phyloP scores from a whole-genome alignment of 2,113 vertebrate genomes.

The Miniopterus natalensis region DNA sequence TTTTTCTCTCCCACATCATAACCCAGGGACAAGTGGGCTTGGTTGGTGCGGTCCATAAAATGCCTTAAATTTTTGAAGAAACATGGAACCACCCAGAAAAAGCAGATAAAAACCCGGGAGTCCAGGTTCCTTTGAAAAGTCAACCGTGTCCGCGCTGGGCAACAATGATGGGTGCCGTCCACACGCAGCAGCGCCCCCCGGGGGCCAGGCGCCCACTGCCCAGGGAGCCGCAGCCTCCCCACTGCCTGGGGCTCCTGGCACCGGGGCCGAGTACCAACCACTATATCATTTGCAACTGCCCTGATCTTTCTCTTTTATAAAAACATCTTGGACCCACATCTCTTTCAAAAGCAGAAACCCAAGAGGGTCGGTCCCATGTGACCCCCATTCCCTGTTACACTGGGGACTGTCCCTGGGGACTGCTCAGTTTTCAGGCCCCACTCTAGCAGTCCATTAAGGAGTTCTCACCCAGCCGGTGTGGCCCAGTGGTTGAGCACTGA shows the following conservation, averaged over 20 bases:
- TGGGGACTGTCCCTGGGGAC: neutral
- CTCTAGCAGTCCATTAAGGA: neutral
- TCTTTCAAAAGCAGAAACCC: neutral
- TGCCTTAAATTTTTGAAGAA: neutral
- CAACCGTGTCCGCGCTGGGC: accelerated
- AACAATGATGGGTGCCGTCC: neutral
- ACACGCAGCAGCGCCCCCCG: accelerated
- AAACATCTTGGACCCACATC: neutral
- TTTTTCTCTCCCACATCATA: neutral
- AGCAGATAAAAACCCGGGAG: neutral
- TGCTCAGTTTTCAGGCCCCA: neutral
- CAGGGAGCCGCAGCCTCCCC: neutral
- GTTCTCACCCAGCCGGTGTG: no score
- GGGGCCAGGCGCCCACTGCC: neutral
- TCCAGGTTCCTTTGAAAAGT: neutral
- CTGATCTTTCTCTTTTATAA: neutral
- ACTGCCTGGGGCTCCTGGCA: neutral
- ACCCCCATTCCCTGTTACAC: neutral
- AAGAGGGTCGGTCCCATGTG: neutral
- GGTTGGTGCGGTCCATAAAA: neutral
- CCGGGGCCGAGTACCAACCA: neutral
- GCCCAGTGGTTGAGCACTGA: no score
- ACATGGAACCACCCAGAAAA: neutral
- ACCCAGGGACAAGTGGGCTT: neutral
- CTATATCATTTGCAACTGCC: no score